Evolutionary conservation across 2,888 invertebrate genomes (phyloP).

Genomic region (Linyphia triangularis): DNA sequence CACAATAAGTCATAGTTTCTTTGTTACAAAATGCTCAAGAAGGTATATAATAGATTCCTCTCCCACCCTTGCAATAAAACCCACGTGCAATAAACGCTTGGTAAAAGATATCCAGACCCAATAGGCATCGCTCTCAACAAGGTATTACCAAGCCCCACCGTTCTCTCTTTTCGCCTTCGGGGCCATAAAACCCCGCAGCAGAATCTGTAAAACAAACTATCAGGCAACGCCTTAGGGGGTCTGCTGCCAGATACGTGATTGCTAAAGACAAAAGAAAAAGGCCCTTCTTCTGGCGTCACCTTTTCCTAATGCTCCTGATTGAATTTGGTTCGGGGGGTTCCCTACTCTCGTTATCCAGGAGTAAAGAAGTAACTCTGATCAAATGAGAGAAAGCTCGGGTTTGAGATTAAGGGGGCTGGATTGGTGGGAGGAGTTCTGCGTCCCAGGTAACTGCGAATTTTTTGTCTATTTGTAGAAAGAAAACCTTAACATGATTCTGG

Average conservation of each 20-base stretch:
- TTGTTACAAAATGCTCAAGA: background rate
- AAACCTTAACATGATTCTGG: background rate
- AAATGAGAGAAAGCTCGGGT: conserved; percentile 49
- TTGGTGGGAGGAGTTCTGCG: conserved; percentile 1
- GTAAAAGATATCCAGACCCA: conserved; percentile 7
- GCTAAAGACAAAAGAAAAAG: conserved; percentile 65
- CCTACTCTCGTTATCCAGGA: conserved; percentile 42
- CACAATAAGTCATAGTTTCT: no score
- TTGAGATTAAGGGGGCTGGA: conserved; percentile 29
- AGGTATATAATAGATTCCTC: no score
- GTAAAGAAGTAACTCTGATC: conserved; percentile 62
- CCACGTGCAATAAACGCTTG: background rate
- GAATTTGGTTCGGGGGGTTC: conserved; percentile 55
- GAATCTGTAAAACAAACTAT: conserved; percentile 50
- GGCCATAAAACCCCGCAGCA: conserved; percentile 29
- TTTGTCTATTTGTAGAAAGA: background rate
- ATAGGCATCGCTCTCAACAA: conserved; percentile 14
- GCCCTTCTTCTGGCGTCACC: conserved; percentile 25
- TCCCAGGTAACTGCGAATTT: conserved; percentile 26
- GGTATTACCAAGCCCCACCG: conserved; percentile 22
- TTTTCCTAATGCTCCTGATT: conserved; percentile 65
- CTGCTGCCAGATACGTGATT: conserved; percentile 49
- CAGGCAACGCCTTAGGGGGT: conserved; percentile 28
- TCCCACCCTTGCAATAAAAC: background rate
- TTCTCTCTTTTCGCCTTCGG: background rate